These are phyloP conservation scores for Netelia virgata DNA, from an alignment of 2,888 invertebrate genomes.

Conservation along the genomic window DNA sequence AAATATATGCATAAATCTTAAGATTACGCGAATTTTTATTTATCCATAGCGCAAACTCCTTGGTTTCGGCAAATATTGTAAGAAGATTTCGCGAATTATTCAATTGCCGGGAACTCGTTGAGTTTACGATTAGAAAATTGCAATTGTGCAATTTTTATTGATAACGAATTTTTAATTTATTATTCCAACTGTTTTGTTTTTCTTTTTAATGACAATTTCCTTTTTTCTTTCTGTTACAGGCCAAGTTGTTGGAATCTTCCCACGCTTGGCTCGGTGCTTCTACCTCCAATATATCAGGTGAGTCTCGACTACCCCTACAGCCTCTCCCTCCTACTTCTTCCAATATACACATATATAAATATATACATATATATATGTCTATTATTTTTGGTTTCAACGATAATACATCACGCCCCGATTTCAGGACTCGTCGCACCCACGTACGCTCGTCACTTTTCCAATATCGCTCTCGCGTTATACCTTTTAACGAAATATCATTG, in stretches of 20 bases:
- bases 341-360: background rate
- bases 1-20: slow-evolving; percentile 29
- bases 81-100: slow-evolving; percentile 8
- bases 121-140: background rate
- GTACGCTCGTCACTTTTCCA: background rate
- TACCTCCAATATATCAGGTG: slow-evolving; percentile 96
- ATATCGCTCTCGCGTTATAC: background rate
- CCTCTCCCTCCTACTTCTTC: background rate
- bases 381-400: background rate
- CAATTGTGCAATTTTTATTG: background rate
- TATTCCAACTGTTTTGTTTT: background rate
- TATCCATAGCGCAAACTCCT: background rate
- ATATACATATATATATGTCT: background rate
- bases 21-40: slow-evolving; percentile 21
- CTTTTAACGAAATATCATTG: slow-evolving; percentile 15
- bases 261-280: slow-evolving; percentile 97
- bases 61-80: slow-evolving; percentile 6
- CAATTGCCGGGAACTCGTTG: background rate
- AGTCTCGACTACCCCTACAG: slow-evolving; percentile 84
- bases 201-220: slow-evolving; percentile 45
- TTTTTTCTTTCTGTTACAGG: slow-evolving; percentile 89
- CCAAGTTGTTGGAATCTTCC: slow-evolving; percentile 96
- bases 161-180: background rate
- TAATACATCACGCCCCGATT: slow-evolving; percentile 62
- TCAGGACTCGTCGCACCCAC: slow-evolving; percentile 49